Base-by-base conservation (phyloP, 2,888 invertebrate genomes). In the Diaperis boleti region DNA sequence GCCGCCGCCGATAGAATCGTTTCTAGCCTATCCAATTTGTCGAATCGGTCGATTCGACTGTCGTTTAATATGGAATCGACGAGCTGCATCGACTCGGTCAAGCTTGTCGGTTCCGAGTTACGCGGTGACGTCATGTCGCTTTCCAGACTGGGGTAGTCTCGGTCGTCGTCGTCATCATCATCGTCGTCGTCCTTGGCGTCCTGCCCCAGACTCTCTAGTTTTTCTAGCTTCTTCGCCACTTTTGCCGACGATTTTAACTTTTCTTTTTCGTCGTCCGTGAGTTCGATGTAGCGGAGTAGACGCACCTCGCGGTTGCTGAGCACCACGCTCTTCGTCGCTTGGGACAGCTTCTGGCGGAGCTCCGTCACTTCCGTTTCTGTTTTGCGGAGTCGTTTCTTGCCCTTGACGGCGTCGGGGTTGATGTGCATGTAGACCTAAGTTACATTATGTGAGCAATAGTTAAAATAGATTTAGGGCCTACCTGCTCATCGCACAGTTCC, bases 191-290 rank as follows among this genome's bases (percentile, higher is more conserved):
- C 86, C 70, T 79, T 85, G 79, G 85, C 85, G 63, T 91, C 92
- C 74, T 92, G 91, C 10, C 89, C 88, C 68, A 90, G 86, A 68
- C 88, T 91, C 81, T 95, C 94, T 66, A 96, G 84, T 82, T 96
- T 94, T 77, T 96, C 95, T 64, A 96, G 82, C 79, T 96, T 96
- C 76, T 92, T 92, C 0, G 95, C 95, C 64, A 96, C 95, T 83
- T 96, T 96, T 75, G 94, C 91, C 50, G 92, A 92, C 29, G 94
- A 92, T 80, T 94, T 95, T 11, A 96, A 83, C 78, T 95, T 95
- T 72, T 95, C 95, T 75, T 95, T 94, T 77, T 96, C 95, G 68
- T 95, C 95, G 72, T 95, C 94, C 11, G 95, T 95, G 50, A 96
- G 86, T 75, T 95, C 94, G 80, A 96, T 87, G 82, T 95, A 94